Evolutionary conservation across 2,888 invertebrate genomes (phyloP), one percentile per base, ranked within the genome.

Genomic region (Sacculina carcini): DNA sequence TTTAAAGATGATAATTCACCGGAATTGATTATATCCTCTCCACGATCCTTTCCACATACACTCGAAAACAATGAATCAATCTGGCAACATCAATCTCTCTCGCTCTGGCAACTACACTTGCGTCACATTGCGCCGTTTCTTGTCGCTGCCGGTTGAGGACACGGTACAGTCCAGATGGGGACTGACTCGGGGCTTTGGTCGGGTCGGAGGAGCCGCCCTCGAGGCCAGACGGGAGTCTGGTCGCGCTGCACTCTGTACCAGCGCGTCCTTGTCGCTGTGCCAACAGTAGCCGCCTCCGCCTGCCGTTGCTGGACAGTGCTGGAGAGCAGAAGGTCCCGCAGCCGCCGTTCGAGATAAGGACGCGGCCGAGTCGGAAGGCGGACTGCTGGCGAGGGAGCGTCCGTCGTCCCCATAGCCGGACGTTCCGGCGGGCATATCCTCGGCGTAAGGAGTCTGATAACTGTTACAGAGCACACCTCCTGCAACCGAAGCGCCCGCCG

Each of bases 281-380:
- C 42, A 42, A 28, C 42, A 24, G 16, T n/a, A 7, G 16, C n/a
- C 26, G 26, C 28, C 42, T 23, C 38, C 38, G 23, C 28, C 28
- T 28, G 26, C 28, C 6, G 28, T 28, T 16, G 28, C 16, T 9
- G 42, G n/a, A 28, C 16, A 16, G 42, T 42, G 26, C 26, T 28
- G 26, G 28, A 24, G 42, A 9, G n/a, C 26, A 2, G 26, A 50
- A 10, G 55, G 42, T 28, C 55, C 56, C 32, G 54, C 55, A 2
- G 42, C 16, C n/a, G n/a, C n/a, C n/a, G n/a, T n/a, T n/a, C n/a
- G n/a, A n/a, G n/a, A n/a, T 14, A 55, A 54, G 6, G 56, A 56
- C n/a, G 55, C 48, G 54, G 54, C 55, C 23, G 55, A 56, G 23
- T 56, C 56, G 10, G 56, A 56, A n/a, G 56, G 56, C 40, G 51